Base-by-base conservation (phyloP, 2,113 vertebrate genomes). In the Turnix velox region DNA sequence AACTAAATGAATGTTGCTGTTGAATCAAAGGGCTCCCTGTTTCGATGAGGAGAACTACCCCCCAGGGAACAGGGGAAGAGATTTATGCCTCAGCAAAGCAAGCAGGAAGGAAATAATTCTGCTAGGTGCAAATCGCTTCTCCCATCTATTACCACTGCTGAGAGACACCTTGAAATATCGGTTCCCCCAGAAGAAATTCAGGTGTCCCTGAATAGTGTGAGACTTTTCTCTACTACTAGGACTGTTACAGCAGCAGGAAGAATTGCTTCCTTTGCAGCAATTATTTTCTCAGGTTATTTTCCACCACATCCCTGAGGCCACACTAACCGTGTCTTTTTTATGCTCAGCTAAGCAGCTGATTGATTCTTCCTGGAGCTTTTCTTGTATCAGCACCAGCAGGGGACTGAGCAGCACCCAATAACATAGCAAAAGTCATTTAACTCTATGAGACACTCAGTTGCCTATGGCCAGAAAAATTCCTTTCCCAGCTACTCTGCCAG, bases 251-350 rank as follows among this genome's bases (percentile, higher is more conserved):
- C 76, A 80, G 65, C 59, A 59, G 65, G 69, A 31, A 65, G 65
- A 86, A 81, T 74, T 84, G 73, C 43, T 90, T 93, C 77, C 73
- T 88, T 87, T 84, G 77, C 84, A 81, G 54, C 52, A 71, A 51
- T 87, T 92, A 74, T 92, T 94, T 94, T 93, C 88, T 88, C n/a
- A 30, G 72, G 55, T 92, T 86, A 74, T 93, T 94, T 91, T 67
- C 73, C 31, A 84, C 55, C 31, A 22, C 13, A 40, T 84, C 65
- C 73, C 73, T 2, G 10, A 88, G 88, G 73, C 73, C 63, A 51
- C 35, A 10, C 48, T 92, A 81, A 49, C 7, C 7, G 2, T 49
- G 92, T 74, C 24, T 54, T 86, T 86, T 88, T 90, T 66, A 65
- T 87, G 91, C 88, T 93, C 89, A 87, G 65, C 91, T 86, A 78